Evolutionary conservation across 1,140 invertebrate genomes (phyloP).

Genomic region (Solenopsis invicta): DNA sequence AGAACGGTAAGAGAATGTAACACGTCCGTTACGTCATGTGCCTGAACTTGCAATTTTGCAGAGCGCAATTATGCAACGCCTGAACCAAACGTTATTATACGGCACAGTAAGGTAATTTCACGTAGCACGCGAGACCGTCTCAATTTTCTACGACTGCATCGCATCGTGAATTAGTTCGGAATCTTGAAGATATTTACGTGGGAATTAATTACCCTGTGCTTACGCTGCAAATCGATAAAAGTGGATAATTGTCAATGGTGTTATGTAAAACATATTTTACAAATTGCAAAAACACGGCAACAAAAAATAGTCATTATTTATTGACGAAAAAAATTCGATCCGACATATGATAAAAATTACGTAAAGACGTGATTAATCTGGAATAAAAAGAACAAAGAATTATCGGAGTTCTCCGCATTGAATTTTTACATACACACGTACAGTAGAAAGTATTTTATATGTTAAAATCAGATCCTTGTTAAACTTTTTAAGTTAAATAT

Average conservation of each 20-base stretch:
- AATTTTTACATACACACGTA: not conserved
- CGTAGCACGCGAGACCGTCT: not conserved
- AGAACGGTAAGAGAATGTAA: not conserved
- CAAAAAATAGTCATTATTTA: constrained; percentile 17
- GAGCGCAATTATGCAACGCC: constrained; percentile 1
- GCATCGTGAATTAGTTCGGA: not conserved
- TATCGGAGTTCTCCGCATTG: not conserved
- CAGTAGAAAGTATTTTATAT: too few relatives aligned
- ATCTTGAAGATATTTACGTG: not conserved
- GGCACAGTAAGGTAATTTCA: not conserved
- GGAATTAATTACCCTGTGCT: not conserved
- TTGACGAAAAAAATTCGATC: not conserved
- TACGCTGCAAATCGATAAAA: constrained; percentile 18
- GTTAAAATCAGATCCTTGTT: too few relatives aligned
- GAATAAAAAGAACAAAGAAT: not conserved
- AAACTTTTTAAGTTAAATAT: too few relatives aligned
- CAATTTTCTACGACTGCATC: not conserved
- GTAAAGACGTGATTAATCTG: not conserved
- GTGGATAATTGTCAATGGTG: not conserved
- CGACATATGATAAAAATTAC: constrained; percentile 5
- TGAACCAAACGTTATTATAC: not conserved
- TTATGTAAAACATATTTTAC: not conserved
- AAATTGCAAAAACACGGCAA: not conserved
- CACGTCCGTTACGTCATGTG: not conserved
- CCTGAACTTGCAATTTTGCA: constrained; percentile 13